These are phyloP conservation scores for Arrhopalites spinosus DNA, from an alignment of 2,888 invertebrate species.

Conservation along the genomic window DNA sequence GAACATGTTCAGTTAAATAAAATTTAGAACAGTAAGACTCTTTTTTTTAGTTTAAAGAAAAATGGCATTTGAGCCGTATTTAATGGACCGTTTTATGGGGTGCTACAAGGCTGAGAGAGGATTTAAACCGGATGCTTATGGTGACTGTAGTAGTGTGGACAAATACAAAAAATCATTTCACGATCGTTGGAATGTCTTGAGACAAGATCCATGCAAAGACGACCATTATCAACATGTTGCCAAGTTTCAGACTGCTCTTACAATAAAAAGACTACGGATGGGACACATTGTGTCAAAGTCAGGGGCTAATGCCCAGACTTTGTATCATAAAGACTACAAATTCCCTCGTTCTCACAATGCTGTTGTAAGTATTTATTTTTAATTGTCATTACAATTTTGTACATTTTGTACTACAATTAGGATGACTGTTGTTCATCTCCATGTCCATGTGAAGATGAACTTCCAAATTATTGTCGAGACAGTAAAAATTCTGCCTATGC, in stretches of 20 bases:
- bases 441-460: slow-evolving; percentile 42
- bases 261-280: too few species aligned
- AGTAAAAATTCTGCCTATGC: slow-evolving; percentile 37
- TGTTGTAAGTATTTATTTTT: slow-evolving; percentile 30
- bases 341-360: slow-evolving; percentile 31
- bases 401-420: too few species aligned
- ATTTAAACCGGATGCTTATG: slow-evolving; percentile 10
- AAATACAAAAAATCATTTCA: slow-evolving; percentile 39
- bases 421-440: slow-evolving; percentile 51
- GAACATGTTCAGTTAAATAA: background rate
- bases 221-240: background rate
- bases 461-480: slow-evolving; percentile 38
- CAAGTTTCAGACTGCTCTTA: background rate
- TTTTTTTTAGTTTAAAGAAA: too few species aligned
- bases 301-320: slow-evolving; percentile 22
- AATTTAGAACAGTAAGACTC: background rate
- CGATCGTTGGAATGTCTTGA: slow-evolving; percentile 46
- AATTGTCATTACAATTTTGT: too few species aligned
- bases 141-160: slow-evolving; percentile 41
- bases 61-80: slow-evolving; percentile 49
- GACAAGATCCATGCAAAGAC: slow-evolving; percentile 34
- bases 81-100: slow-evolving; percentile 38
- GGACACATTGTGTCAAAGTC: slow-evolving; percentile 5
- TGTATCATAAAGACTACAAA: slow-evolving; percentile 33
- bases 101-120: slow-evolving; percentile 36